Evolutionary conservation across 2,888 invertebrate genomes (phyloP).

Genomic region (Polymixis flavicincta): DNA sequence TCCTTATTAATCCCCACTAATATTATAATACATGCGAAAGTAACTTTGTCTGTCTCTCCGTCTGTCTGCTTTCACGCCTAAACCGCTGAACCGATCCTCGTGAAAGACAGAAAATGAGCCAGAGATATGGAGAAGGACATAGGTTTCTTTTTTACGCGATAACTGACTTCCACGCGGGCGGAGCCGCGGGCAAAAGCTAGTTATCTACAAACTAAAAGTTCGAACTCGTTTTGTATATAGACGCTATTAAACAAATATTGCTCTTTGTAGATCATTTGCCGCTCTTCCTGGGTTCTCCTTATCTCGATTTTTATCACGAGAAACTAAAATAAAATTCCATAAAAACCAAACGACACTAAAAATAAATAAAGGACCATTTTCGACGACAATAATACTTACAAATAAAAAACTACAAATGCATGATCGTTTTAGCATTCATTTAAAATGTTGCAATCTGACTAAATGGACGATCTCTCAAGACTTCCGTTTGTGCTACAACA

Average conservation of each 20-base stretch:
- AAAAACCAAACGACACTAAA: background rate
- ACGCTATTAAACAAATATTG: no score
- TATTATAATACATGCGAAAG: no score
- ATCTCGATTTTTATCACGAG: background rate
- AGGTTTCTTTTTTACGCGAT: no score
- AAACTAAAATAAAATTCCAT: background rate
- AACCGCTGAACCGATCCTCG: no score
- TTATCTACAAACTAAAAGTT: no score
- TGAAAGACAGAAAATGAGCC: no score
- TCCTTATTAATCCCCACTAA: background rate
- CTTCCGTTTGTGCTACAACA: slow-evolving; percentile 29
- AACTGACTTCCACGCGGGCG: no score
- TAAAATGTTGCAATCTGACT: slow-evolving; percentile 22
- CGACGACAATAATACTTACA: background rate
- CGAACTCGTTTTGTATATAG: background rate
- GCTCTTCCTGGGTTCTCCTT: background rate
- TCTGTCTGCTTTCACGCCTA: no score
- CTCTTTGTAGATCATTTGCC: background rate
- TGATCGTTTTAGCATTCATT: background rate
- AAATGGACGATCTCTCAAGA: slow-evolving; percentile 1
- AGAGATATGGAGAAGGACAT: no score
- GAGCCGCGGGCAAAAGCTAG: no score
- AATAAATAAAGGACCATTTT: background rate
- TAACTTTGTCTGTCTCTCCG: no score
- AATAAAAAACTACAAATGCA: background rate